phyloP scores from a whole-genome alignment of 2,797 vertebrate species.

The Chiroxiphia lanceolata region DNA sequence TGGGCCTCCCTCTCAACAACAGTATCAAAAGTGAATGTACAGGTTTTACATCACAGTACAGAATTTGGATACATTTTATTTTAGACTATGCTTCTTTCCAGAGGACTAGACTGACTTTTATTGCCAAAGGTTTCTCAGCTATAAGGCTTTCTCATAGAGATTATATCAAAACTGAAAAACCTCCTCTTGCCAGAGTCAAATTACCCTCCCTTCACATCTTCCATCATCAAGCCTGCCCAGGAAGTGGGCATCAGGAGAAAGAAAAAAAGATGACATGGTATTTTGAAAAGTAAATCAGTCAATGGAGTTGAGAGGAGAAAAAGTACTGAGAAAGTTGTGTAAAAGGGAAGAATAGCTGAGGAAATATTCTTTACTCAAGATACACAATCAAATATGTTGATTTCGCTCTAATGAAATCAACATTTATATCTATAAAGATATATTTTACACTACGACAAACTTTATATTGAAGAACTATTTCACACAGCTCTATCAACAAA shows the following conservation, averaged over 20 bases:
- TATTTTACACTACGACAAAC: not conserved
- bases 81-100: not conserved
- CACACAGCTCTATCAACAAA: not conserved
- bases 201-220: not conserved
- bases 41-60: not conserved
- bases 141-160: not conserved
- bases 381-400: not conserved
- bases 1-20: not conserved
- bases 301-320: not conserved
- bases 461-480: not conserved
- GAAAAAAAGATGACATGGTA: not conserved
- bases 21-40: not conserved
- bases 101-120: not conserved
- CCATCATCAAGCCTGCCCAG: not conserved
- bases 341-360: not conserved
- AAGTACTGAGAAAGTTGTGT: not conserved
- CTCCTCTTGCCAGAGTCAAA: not conserved
- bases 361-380: not conserved
- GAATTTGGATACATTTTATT: not conserved
- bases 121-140: not conserved
- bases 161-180: not conserved
- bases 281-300: not conserved
- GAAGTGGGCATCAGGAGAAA: not conserved
- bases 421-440: not conserved
- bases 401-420: not conserved